These are phyloP conservation scores for Zosterops pallidus DNA, from an alignment of 2,113 vertebrate species.

Conservation along the genomic window DNA sequence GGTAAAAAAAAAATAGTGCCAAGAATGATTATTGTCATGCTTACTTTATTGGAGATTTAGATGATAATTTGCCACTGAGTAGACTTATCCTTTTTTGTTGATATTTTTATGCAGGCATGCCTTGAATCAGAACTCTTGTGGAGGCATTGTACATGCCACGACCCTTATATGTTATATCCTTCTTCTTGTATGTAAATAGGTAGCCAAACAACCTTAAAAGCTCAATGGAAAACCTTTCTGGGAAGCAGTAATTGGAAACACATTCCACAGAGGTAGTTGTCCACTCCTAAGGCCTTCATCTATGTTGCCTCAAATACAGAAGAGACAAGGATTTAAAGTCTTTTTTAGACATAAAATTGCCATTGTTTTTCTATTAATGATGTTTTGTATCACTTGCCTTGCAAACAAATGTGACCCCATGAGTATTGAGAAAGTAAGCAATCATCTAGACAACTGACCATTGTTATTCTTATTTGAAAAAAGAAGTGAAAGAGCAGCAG, in stretches of 20 bases:
- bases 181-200: background rate
- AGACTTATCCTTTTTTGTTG: background rate
- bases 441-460: background rate
- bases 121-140: background rate
- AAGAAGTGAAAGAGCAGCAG: background rate
- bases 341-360: background rate
- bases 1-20: background rate
- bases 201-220: background rate
- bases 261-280: background rate
- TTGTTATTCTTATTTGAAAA: background rate
- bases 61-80: background rate
- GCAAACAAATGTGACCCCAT: background rate
- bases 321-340: background rate
- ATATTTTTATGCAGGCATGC: background rate
- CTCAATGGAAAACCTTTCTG: background rate
- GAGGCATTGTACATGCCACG: background rate
- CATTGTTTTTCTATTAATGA: background rate
- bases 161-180: background rate
- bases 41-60: background rate
- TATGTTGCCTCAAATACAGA: background rate
- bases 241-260: background rate
- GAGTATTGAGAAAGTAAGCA: background rate
- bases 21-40: background rate
- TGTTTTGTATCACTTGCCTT: background rate
- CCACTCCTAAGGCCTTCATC: background rate